phyloP scores from a whole-genome alignment of 2,113 vertebrate species.

The Setophaga kirtlandii region DNA sequence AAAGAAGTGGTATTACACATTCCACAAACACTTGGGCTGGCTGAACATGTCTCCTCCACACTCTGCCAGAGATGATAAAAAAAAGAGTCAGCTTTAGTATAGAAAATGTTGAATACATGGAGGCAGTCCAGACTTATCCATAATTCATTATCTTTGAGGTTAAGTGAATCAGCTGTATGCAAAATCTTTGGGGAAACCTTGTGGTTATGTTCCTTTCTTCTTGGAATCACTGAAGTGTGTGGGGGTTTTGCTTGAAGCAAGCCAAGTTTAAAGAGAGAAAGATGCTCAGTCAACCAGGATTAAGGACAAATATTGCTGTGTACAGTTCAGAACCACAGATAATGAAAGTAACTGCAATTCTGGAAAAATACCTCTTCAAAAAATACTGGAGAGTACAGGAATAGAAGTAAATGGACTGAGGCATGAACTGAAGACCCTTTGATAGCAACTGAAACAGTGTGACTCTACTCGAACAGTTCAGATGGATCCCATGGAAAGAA shows the following conservation, averaged over 20 bases:
- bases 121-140: neutral
- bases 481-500: neutral
- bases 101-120: slow-evolving; percentile 2
- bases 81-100: neutral
- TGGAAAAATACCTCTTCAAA: neutral
- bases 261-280: slow-evolving; percentile 22
- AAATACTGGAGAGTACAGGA: neutral
- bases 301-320: neutral
- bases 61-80: neutral
- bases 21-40: neutral
- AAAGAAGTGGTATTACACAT: neutral
- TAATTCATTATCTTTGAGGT: slow-evolving; percentile 40
- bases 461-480: neutral
- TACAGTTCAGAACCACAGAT: neutral
- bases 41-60: neutral
- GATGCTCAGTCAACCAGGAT: neutral
- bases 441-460: neutral
- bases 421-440: neutral
- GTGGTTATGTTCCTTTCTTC: slow-evolving; percentile 35
- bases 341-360: neutral
- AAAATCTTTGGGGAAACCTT: slow-evolving; percentile 48
- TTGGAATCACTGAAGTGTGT: slow-evolving; percentile 41
- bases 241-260: slow-evolving; percentile 25
- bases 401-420: neutral
- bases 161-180: slow-evolving; percentile 43